phyloP scores from a whole-genome alignment of 2,888 invertebrate genomes.

The Conchocele bisecta region DNA sequence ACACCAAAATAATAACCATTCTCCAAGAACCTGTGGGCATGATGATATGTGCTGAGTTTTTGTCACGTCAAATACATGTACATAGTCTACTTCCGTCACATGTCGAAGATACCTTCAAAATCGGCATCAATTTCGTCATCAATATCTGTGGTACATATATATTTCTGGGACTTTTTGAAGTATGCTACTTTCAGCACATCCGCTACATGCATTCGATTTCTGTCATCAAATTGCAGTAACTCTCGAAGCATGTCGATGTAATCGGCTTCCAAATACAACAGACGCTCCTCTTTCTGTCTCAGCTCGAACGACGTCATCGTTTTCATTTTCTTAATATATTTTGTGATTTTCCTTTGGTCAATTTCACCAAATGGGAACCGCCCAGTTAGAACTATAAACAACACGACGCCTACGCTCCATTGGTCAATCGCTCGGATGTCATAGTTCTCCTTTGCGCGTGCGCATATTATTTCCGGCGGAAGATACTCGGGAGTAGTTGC shows the following conservation, averaged over 20 bases:
- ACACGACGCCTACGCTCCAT: conserved; percentile 56
- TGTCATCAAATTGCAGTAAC: conserved; percentile 42
- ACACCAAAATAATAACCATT: too few relatives aligned
- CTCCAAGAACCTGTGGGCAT: too few relatives aligned
- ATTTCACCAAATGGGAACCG: conserved; percentile 58
- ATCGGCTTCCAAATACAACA: conserved; percentile 48
- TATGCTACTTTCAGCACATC: conserved; percentile 44
- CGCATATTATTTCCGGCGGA: conserved; percentile 59
- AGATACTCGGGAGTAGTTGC: conserved; percentile 58
- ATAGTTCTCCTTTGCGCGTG: conserved; percentile 44
- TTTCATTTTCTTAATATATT: conserved; percentile 55
- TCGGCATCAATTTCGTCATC: conserved; percentile 55
- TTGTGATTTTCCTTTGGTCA: conserved; percentile 47
- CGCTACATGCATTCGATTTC: conserved; percentile 32
- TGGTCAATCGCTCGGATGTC: conserved; percentile 59
- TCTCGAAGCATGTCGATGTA: conserved; percentile 50
- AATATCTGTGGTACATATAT: conserved; percentile 31
- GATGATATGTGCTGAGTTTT: too few relatives aligned
- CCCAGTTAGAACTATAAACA: conserved; percentile 54
- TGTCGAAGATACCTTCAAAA: conserved; percentile 50
- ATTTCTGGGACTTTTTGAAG: conserved; percentile 13
- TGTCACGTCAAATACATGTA: too few relatives aligned
- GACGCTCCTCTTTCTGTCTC: conserved; percentile 47
- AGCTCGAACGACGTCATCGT: conserved; percentile 40
- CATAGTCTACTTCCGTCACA: too few relatives aligned